These are phyloP conservation scores for Norana najaformis DNA, from an alignment of 2,888 invertebrate genomes.

Conservation along the genomic window DNA sequence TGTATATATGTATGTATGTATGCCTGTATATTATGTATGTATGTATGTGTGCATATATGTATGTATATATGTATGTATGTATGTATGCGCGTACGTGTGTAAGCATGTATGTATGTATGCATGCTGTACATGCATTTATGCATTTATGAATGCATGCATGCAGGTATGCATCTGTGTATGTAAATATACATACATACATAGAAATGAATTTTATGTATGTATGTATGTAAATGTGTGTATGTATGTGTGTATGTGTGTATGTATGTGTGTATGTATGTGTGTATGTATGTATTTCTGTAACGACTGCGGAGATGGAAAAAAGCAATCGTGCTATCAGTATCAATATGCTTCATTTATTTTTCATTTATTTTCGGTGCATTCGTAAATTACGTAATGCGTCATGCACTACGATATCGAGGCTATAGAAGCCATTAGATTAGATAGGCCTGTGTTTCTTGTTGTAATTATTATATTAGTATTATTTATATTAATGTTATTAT, in stretches of 20 bases:
- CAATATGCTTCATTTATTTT: too few species aligned
- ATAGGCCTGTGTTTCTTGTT: too few species aligned
- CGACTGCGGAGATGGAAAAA: too few species aligned
- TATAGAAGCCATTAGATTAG: too few species aligned
- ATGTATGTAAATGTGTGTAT: not conserved
- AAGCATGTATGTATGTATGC: not conserved
- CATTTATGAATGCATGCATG: not conserved
- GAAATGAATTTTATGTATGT: too few species aligned
- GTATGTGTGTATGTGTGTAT: not conserved
- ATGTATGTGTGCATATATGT: slow-evolving; percentile 22
- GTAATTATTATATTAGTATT: not conserved
- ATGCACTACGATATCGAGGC: too few species aligned
- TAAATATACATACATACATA: not conserved
- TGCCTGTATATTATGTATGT: slow-evolving; percentile 24
- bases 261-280: not conserved
- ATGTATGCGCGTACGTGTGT: not conserved
- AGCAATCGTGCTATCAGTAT: too few species aligned
- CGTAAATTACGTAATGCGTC: too few species aligned
- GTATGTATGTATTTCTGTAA: not conserved
- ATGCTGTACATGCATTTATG: not conserved
- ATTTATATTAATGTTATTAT: not conserved
- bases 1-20: slow-evolving; percentile 16
- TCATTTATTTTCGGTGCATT: too few species aligned
- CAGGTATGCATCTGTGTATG: not conserved
- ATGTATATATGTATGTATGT: slow-evolving; percentile 14